Percentiles rank a stretch among this genome's conserved stretches.
Conservation (phyloP, 2,113 vertebrate genomes). For the Egretta garzetta region DNA sequence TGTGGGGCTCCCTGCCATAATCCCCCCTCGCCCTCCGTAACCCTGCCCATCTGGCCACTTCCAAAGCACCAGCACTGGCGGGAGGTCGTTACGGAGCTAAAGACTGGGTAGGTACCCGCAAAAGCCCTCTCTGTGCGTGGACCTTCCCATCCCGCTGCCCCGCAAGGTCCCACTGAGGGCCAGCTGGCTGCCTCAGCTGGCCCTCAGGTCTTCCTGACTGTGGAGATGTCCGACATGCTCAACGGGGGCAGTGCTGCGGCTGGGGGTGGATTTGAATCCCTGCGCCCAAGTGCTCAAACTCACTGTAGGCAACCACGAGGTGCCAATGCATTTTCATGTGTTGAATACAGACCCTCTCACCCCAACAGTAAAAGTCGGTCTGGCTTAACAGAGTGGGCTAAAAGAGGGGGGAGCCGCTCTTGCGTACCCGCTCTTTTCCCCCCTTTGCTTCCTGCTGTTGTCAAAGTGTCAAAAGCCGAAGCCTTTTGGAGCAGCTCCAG, state of each 20-base stretch:
- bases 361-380: background rate
- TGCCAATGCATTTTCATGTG: background rate
- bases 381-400: background rate
- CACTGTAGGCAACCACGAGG: accelerated
- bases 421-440: too few species aligned
- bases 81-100: background rate
- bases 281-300: background rate
- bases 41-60: background rate
- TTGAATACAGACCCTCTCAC: background rate
- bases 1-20: too few species aligned
- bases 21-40: too few species aligned
- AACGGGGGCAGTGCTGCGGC: background rate
- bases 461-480: background rate
- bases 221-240: background rate
- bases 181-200: background rate
- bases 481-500: background rate
- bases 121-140: accelerated
- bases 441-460: background rate
- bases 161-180: accelerated
- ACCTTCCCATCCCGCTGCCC: background rate
- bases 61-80: accelerated
- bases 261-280: background rate
- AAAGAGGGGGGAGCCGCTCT: background rate
- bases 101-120: accelerated
- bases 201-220: background rate